Conservation (phyloP, 2,888 invertebrate genomes). For the Nomada fabriciana region DNA sequence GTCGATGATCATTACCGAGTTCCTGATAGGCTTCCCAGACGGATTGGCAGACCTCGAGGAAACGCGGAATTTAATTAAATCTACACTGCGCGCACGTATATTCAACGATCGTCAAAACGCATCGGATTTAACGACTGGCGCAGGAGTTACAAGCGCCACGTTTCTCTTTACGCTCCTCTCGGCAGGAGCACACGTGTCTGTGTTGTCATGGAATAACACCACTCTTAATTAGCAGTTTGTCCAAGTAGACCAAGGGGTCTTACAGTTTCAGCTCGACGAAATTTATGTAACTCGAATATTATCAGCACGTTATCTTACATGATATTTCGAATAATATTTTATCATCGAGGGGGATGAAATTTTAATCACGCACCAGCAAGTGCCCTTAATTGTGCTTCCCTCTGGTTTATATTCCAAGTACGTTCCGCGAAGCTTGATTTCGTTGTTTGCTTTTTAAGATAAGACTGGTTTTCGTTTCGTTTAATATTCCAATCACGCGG, state of each 20-base stretch:
- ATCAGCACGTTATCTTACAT: no score
- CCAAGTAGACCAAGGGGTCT: not conserved
- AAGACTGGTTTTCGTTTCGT: conserved; percentile 6
- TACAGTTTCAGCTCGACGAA: no score
- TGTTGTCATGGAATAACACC: not conserved
- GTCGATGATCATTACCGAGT: conserved; percentile 24
- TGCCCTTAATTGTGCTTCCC: conserved; percentile 10
- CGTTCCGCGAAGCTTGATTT: conserved; percentile 7
- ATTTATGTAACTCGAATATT: no score
- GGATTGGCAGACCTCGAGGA: not conserved
- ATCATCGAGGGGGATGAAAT: not conserved
- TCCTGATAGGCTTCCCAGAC: conserved; percentile 14
- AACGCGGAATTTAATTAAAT: conserved; percentile 30
- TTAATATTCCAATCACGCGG: not conserved
- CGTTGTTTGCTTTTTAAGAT: conserved; percentile 16
- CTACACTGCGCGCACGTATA: not conserved
- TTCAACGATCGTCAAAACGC: conserved; percentile 1
- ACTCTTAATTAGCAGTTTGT: not conserved
- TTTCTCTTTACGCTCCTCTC: not conserved
- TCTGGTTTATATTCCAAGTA: conserved; percentile 1
- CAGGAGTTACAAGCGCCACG: not conserved
- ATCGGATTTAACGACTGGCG: conserved; percentile 11
- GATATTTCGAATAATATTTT: conserved; percentile 1
- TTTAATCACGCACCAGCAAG: not conserved
- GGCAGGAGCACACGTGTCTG: not conserved